Conservation (phyloP, 2,797 vertebrate species). For the Nasua narica region DNA sequence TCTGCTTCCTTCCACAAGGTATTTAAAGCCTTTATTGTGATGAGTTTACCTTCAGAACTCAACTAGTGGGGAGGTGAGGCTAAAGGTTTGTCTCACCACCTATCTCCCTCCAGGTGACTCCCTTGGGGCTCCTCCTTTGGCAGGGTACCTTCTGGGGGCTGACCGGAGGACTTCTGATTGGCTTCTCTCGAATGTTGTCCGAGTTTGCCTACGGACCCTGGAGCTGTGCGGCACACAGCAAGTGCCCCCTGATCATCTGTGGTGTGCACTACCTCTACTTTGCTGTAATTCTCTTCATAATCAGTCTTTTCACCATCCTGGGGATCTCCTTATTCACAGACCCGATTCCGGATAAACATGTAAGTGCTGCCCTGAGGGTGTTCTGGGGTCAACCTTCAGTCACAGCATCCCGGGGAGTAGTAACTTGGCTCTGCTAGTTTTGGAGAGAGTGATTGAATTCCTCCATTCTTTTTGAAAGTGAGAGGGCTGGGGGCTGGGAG, state of each 20-base stretch:
- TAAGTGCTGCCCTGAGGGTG: slow-evolving; percentile 75
- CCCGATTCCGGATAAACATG: slow-evolving; percentile 91
- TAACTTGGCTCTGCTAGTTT: neutral
- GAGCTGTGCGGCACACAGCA: slow-evolving; percentile 84
- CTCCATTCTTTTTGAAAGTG: neutral
- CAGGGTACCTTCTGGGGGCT: slow-evolving; percentile 95
- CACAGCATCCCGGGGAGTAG: accelerated
- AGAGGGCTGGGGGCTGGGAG: neutral
- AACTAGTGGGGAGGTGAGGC: neutral
- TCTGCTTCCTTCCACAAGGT: neutral
- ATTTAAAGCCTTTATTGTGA: too few species aligned
- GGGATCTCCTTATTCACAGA: slow-evolving; percentile 89
- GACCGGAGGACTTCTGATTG: slow-evolving; percentile 83
- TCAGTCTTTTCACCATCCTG: slow-evolving; percentile 83
- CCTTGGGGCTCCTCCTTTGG: neutral
- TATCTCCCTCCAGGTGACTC: neutral
- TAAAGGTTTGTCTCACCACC: neutral
- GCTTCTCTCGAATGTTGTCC: slow-evolving; percentile 87
- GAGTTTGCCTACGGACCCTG: slow-evolving; percentile 89
- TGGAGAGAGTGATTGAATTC: neutral
- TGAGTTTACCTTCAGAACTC: neutral
- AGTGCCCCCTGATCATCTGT: slow-evolving; percentile 91
- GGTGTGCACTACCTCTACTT: slow-evolving; percentile 94
- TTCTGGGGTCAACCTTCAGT: neutral
- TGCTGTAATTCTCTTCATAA: slow-evolving; percentile 86